These are phyloP conservation scores for Sesia bembeciformis DNA, from an alignment of 2,888 invertebrate species.

Conservation along the genomic window DNA sequence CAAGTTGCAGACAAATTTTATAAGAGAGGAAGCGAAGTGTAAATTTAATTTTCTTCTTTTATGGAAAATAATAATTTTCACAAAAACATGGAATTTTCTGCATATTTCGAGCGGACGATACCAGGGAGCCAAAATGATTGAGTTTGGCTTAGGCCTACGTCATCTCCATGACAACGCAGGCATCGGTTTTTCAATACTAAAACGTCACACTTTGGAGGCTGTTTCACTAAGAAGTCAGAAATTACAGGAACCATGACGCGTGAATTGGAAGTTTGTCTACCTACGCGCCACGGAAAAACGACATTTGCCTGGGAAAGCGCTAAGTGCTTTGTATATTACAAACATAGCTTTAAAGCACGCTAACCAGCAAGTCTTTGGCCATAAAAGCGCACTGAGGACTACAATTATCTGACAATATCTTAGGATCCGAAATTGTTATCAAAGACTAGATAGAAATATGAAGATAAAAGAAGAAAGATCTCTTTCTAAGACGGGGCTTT, in stretches of 20 bases:
- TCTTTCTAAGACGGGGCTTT: conserved; percentile 26
- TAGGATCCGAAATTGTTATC: too few species aligned
- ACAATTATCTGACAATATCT: too few species aligned
- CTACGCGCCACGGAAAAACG: too few species aligned
- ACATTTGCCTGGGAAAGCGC: too few species aligned
- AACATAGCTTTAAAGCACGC: too few species aligned
- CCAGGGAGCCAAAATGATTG: conserved; percentile 31
- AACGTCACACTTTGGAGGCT: conserved; percentile 34
- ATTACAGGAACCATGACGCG: neutral
- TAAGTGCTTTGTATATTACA: too few species aligned
- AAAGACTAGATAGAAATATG: neutral
- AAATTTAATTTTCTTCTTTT: conserved; percentile 17
- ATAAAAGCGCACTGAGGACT: neutral
- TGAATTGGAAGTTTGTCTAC: too few species aligned
- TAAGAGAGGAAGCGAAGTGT: conserved; percentile 14
- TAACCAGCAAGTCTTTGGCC: neutral
- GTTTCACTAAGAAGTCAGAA: conserved; percentile 29
- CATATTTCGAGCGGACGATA: conserved; percentile 48
- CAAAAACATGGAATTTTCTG: conserved; percentile 64
- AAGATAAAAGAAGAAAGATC: neutral
- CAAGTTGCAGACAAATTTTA: neutral
- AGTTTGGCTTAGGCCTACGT: conserved; percentile 1
- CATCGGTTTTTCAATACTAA: conserved; percentile 12
- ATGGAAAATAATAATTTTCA: conserved; percentile 24
- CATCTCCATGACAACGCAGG: conserved; percentile 3